Conservation (phyloP, 2,888 invertebrate species). For the Tiliacea aurago region DNA sequence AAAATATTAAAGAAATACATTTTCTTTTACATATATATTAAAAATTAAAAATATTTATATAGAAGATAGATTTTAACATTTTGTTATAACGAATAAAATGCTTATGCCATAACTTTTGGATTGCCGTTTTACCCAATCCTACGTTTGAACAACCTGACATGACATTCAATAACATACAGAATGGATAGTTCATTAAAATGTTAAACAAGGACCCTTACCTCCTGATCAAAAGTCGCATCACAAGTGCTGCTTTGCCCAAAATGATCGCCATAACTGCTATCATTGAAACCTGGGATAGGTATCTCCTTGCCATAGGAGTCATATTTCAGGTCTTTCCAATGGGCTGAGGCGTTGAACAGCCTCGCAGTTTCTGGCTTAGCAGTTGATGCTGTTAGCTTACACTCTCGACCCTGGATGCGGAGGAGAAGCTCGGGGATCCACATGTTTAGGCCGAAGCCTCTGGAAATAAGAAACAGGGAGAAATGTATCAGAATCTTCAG, state of each 20-base stretch:
- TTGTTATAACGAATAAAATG: too few species aligned
- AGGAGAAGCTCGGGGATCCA: conserved; percentile 95
- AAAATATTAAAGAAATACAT: too few species aligned
- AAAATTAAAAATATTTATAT: too few species aligned
- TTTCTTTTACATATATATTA: too few species aligned
- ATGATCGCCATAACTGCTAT: conserved; percentile 62
- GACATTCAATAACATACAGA: neutral
- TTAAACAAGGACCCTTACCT: conserved; percentile 70
- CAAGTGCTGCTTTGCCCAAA: conserved; percentile 70
- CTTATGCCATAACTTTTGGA: too few species aligned
- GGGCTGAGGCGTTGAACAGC: conserved; percentile 74
- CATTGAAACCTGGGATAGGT: conserved; percentile 69
- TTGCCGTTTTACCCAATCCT: neutral
- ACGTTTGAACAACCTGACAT: neutral
- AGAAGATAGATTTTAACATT: too few species aligned
- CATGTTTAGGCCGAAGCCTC: conserved; percentile 92
- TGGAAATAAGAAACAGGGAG: conserved; percentile 72
- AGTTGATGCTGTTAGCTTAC: conserved; percentile 78
- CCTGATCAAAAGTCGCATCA: conserved; percentile 78
- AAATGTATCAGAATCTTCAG: neutral
- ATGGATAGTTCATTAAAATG: neutral
- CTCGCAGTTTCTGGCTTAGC: conserved; percentile 76
- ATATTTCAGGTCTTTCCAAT: conserved; percentile 86
- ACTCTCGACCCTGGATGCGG: conserved; percentile 85
- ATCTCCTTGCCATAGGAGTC: conserved; percentile 78